Evolutionary conservation across 2,797 vertebrate genomes (phyloP), one percentile per base, ranked within the genome.

Genomic region (Australoheros facetus): DNA sequence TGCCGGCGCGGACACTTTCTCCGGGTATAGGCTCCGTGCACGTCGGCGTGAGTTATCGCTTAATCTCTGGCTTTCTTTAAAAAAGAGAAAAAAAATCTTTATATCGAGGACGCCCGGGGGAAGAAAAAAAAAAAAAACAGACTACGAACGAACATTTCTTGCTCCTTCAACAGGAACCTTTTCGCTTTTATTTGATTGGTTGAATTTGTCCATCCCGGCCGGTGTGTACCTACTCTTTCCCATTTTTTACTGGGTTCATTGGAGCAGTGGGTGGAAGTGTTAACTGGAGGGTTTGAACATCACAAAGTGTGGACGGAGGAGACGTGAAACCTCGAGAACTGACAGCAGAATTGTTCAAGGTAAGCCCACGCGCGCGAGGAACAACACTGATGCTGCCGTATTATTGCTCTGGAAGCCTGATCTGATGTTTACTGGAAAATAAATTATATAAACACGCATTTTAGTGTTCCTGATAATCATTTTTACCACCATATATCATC

Each of bases 311-410:
- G 55, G 7, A 34, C 16, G 30, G 51, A 58, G 70, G 54, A n/a
- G 12, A 58, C 30, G 28, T 8, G 53, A 55, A 53, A 62, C 55
- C 37, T 11, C 26, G 39, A 59, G 28, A n/a, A 3, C 14, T 23
- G 45, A n/a, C 54, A 5, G 34, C 2, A 75, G 48, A 72, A 60
- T 13, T 19, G 3, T 28, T 53, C 16, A 32, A 69, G 81, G 90
- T 91, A 56, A 88, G 62, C 23, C 71, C 10, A 59, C 12, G 34
- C 23, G 39, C 34, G 3, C 37, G 7, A 21, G 23, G 14, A 66
- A 66, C 14, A 45, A 11, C 11, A 66, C 17, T 1, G 5, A 9
- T 45, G 39, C 0, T 12, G 11, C 42, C 4, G 1, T 1, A 28
- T 16, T 17, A 48, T 48, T 48, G 13, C 14, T 45, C 4, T 5